A percentile compares a stretch with the other conserved stretches of the same genome.
Evolutionary conservation across 2,113 vertebrate species (phyloP).

Genomic region (Dicerorhinus sumatrensis): DNA sequence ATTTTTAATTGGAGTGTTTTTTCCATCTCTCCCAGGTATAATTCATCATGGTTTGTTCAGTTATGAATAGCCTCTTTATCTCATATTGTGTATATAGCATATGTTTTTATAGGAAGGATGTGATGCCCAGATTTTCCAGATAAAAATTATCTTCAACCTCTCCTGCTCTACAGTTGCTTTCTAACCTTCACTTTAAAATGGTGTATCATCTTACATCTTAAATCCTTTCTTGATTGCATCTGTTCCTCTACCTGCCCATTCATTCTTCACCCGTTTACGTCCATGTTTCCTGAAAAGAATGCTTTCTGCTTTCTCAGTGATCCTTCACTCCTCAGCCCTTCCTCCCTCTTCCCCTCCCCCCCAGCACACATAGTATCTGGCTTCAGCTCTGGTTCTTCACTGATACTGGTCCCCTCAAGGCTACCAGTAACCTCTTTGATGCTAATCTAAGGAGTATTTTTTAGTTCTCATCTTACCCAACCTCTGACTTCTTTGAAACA

Average conservation of each 20-base stretch:
- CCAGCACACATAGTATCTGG: background rate
- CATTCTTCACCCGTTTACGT: background rate
- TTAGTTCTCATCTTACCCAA: background rate
- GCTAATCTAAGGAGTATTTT: constrained; percentile 24
- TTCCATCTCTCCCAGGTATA: background rate
- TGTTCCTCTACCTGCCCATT: background rate
- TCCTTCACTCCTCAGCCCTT: background rate
- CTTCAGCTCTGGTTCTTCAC: constrained; percentile 11
- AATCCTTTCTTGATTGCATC: background rate
- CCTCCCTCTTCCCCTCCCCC: background rate
- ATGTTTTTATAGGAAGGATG: background rate
- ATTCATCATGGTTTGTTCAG: constrained; percentile 28
- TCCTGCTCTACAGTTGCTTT: background rate
- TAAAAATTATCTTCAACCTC: background rate
- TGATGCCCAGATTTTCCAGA: background rate
- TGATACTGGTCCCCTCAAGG: background rate
- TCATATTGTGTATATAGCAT: background rate
- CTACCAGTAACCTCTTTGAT: background rate
- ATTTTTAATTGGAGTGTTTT: background rate
- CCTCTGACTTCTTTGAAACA: background rate
- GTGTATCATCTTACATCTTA: constrained; percentile 28
- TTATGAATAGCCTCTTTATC: background rate
- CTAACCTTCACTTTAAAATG: constrained; percentile 46
- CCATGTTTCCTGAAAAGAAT: background rate
- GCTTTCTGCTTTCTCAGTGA: background rate